Evolutionary conservation across 1,140 invertebrate species (phyloP), one percentile per base, ranked within the genome.

Genomic region (Scaptomyza graminum): DNA sequence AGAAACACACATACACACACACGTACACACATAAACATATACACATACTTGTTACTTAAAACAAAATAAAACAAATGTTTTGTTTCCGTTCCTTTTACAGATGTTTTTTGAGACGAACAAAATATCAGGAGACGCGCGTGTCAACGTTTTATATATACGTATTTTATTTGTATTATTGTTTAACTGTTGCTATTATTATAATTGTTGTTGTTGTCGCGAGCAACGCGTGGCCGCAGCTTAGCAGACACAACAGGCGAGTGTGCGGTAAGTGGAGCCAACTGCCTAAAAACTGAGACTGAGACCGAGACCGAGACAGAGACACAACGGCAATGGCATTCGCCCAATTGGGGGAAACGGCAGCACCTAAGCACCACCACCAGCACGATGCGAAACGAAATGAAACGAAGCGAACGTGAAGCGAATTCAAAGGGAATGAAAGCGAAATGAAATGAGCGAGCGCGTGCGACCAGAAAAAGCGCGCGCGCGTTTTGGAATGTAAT

Each of bases 261-360:
- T 73, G 69, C 69, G 63, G 69, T 60, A 60, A 67, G 62, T 71
- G 62, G 62, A 73, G 39, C 57, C 43, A 54, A 68, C 55, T 72
- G 69, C 8, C 63, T 63, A 41, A 41, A 34, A 52, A 47, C 63
- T 54, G 63, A 13, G 28, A 12, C 15, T 13, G 52, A 55, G 57
- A 72, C 7, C 9, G 31, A 8, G 31, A 34, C 7, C 9, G 31
- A 8, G 31, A 34, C 7, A 9, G 31, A 34, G 31, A 34, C 31
- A 34, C 63, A 41, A 37, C 12, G 68, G 68, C 65, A 57, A 65
- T 62, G 34, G 56, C 15, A 50, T 22, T 25, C 37, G 31, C 43
- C 43, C 28, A 46, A 41, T 47, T 41, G 37, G 37, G 12, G 37
- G 66, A 25, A n/a, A n/a, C n/a, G 39, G 13, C 46, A 28, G 18